A percentile compares a stretch with the other conserved stretches of the same genome.
These are phyloP conservation scores for Suricata suricatta DNA, from an alignment of 2,113 vertebrate species.

Conservation along the genomic window DNA sequence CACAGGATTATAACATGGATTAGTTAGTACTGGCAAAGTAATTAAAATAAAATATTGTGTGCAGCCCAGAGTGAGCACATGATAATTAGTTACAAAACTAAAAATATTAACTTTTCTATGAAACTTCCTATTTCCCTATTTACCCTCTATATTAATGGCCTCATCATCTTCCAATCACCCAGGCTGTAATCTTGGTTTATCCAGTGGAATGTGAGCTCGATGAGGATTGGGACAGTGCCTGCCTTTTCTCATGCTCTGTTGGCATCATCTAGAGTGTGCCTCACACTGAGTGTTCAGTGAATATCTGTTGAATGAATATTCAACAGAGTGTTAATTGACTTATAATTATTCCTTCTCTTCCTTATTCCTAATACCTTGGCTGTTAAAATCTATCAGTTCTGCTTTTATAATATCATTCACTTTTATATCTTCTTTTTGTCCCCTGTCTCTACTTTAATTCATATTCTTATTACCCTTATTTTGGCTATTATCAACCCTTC, in stretches of 20 bases:
- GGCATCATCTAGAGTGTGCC: neutral
- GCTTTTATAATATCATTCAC: neutral
- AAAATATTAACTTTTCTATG: neutral
- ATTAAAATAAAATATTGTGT: neutral
- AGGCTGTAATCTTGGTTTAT: neutral
- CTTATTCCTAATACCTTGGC: neutral
- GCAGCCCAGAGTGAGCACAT: neutral
- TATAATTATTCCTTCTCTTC: neutral
- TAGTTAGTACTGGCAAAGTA: neutral
- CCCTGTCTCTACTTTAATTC: neutral
- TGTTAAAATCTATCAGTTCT: neutral
- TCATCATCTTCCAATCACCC: neutral
- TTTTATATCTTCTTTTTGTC: neutral
- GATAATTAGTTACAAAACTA: conserved; percentile 20
- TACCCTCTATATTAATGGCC: neutral
- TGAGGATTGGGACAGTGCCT: neutral
- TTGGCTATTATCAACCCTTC: neutral
- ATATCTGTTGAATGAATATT: neutral
- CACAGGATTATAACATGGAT: neutral
- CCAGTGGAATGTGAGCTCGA: neutral
- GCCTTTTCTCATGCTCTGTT: neutral
- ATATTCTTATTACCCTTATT: neutral
- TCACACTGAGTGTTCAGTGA: neutral
- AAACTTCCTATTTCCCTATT: neutral
- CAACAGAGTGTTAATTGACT: neutral